Evolutionary conservation across 2,113 vertebrate genomes (phyloP).

Genomic region (Ovis canadensis): DNA sequence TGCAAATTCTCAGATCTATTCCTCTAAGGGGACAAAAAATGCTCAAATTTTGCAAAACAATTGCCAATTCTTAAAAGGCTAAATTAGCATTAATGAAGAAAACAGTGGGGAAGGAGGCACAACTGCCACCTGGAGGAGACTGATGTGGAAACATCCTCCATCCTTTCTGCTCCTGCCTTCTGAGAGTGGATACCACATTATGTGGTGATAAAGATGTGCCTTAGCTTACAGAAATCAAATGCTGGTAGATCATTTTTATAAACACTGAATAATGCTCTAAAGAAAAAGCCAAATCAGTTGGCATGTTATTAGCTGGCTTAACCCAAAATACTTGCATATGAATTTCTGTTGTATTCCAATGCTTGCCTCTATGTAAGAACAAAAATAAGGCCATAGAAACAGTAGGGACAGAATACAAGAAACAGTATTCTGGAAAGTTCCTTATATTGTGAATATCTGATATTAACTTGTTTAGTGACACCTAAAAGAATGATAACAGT

Average conservation of each 20-base stretch:
- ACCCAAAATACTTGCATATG: background rate
- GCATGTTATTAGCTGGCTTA: background rate
- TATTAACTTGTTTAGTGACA: background rate
- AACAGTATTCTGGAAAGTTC: background rate
- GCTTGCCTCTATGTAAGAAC: background rate
- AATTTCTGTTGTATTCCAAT: background rate
- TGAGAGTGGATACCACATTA: background rate
- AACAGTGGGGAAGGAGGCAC: slow-evolving; percentile 48
- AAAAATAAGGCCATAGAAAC: background rate
- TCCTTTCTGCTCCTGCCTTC: background rate
- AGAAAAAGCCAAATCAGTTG: background rate
- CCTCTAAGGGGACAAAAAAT: slow-evolving; percentile 42
- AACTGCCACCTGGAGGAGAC: slow-evolving; percentile 63
- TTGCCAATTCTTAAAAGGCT: slow-evolving; percentile 62
- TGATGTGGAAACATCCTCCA: background rate
- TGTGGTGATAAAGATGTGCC: background rate
- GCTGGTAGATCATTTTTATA: background rate
- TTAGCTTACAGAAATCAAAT: background rate
- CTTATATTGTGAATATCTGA: background rate
- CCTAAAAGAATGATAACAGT: background rate
- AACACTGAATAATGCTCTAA: background rate
- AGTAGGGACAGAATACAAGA: background rate
- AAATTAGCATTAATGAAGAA: slow-evolving; percentile 73
- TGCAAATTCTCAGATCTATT: slow-evolving; percentile 40
- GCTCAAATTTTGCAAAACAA: slow-evolving; percentile 37